Percentiles rank a stretch among this genome's conserved stretches.
These are phyloP conservation scores for Amphimedon queenslandica DNA, from an alignment of 37 sponge, comb jelly and placozoan species.

Conservation along the genomic window DNA sequence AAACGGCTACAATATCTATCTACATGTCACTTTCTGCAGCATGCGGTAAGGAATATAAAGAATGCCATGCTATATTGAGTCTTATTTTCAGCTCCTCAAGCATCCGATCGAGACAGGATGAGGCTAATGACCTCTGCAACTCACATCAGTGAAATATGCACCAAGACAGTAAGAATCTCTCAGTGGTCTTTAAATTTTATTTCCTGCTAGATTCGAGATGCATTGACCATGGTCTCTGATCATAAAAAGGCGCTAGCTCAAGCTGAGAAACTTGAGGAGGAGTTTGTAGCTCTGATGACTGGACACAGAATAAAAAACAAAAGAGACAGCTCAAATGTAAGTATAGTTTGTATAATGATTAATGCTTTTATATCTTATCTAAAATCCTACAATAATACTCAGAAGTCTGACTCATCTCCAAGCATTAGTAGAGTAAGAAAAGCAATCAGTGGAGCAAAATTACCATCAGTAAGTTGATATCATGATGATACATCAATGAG, in stretches of 20 bases:
- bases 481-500: not conserved
- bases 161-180: conserved; percentile 38
- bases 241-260: conserved; percentile 67
- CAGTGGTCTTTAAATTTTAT: not conserved
- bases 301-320: conserved; percentile 24
- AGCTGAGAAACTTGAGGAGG: conserved; percentile 68
- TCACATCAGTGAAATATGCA: conserved; percentile 38
- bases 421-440: not conserved
- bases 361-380: not conserved
- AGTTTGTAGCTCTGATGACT: conserved; percentile 67
- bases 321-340: too few species aligned
- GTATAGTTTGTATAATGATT: too few species aligned
- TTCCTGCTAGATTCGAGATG: conserved; percentile 51
- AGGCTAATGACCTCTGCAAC: conserved; percentile 47
- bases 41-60: conserved; percentile 29
- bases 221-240: conserved; percentile 33
- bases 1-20: conserved; percentile 32
- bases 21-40: conserved; percentile 33
- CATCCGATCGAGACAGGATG: conserved; percentile 26
- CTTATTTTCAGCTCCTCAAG: conserved; percentile 22
- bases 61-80: not conserved
- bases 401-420: not conserved
- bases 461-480: not conserved
- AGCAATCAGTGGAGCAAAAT: not conserved
- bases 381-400: not conserved